phyloP scores from a whole-genome alignment of 2,113 vertebrate genomes.

The Nanorana parkeri region DNA sequence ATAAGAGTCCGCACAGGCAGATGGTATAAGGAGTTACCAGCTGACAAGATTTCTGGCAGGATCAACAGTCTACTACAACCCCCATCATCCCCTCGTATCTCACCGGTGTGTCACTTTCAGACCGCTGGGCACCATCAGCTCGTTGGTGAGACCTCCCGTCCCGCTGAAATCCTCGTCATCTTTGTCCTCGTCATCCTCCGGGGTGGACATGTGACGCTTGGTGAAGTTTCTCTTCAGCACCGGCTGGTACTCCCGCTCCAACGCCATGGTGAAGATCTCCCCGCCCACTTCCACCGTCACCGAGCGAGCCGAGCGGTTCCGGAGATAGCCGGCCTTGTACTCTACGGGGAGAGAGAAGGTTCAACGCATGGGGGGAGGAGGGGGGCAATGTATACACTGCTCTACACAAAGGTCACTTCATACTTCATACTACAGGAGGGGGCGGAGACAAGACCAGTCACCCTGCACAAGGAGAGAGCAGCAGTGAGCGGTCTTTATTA shows the following conservation, averaged over 20 bases:
- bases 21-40: too few relatives aligned
- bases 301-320: slow-evolving; percentile 84
- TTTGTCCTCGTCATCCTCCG: slow-evolving; percentile 71
- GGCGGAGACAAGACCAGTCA: too few relatives aligned
- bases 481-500: too few relatives aligned
- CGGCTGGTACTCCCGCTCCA: slow-evolving; percentile 74
- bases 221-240: slow-evolving; percentile 74
- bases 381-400: too few relatives aligned
- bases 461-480: too few relatives aligned
- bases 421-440: too few relatives aligned
- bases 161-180: slow-evolving; percentile 86
- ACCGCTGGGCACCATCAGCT: slow-evolving; percentile 75
- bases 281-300: slow-evolving; percentile 78
- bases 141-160: slow-evolving; percentile 74
- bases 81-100: background rate
- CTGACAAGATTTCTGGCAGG: too few relatives aligned
- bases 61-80: background rate
- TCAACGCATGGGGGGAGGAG: background rate
- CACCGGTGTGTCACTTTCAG: slow-evolving; percentile 96
- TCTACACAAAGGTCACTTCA: background rate
- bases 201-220: slow-evolving; percentile 65
- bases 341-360: slow-evolving; percentile 65
- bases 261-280: slow-evolving; percentile 73
- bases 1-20: too few relatives aligned
- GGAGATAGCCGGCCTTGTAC: slow-evolving; percentile 76